Evolutionary conservation across 2,888 invertebrate genomes (phyloP).

Genomic region (Agrochola lychnidis): DNA sequence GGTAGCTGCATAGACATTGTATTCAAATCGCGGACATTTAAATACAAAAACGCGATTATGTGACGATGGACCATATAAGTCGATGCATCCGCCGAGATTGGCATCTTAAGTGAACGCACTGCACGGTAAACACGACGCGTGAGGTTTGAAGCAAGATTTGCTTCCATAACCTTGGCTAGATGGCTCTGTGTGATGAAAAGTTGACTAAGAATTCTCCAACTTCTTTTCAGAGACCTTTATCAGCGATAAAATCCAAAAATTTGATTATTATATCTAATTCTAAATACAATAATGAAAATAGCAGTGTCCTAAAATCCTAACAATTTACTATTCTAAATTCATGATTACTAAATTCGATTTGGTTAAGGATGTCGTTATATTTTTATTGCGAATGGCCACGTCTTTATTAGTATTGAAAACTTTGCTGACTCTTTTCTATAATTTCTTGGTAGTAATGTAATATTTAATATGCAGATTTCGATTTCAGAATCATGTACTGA

Average conservation of each 20-base stretch:
- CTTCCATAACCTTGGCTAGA: neutral
- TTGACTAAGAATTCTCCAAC: neutral
- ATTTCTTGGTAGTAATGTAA: neutral
- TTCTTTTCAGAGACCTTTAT: neutral
- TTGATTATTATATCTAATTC: neutral
- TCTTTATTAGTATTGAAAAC: neutral
- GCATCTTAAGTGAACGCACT: conserved; percentile 82
- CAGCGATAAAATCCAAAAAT: neutral
- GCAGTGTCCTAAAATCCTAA: neutral
- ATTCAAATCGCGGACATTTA: conserved; percentile 89
- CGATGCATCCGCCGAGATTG: conserved; percentile 84
- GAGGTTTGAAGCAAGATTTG: neutral
- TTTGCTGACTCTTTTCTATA: neutral
- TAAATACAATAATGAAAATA: too few relatives aligned
- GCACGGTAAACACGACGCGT: conserved; percentile 42
- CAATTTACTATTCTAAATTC: neutral
- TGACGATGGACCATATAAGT: conserved; percentile 86
- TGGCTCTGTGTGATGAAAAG: neutral
- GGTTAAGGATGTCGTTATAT: neutral
- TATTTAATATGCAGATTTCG: neutral
- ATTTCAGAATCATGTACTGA: too few relatives aligned
- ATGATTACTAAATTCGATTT: neutral
- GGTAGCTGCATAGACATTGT: conserved; percentile 86
- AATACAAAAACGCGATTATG: conserved; percentile 90
- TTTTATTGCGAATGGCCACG: neutral